Conservation (phyloP, 2,113 vertebrate genomes). For the Nothocercus julius region DNA sequence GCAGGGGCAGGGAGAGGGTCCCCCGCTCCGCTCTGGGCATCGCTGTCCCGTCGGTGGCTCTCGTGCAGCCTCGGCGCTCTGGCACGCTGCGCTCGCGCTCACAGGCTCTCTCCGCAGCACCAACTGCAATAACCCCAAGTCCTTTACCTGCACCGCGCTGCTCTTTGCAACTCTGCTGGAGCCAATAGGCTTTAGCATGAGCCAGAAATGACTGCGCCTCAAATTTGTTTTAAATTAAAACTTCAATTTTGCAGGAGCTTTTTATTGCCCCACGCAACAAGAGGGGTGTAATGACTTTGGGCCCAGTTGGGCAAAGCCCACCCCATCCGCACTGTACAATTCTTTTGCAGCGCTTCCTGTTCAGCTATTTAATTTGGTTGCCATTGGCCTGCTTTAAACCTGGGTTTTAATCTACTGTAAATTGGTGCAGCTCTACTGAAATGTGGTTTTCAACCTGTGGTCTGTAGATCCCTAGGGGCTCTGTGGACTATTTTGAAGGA, state of each 20-base stretch:
- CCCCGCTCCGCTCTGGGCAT: background rate
- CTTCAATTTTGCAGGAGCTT: slow-evolving; percentile 14
- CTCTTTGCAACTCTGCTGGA: background rate
- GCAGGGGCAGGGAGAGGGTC: background rate
- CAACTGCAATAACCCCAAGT: background rate
- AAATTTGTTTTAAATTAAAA: slow-evolving; percentile 56
- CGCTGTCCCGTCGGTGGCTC: background rate
- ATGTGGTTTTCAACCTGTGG: background rate
- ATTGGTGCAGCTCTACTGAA: slow-evolving; percentile 4
- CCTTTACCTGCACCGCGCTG: background rate
- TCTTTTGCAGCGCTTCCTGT: background rate
- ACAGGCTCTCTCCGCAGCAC: background rate
- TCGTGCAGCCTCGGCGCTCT: background rate
- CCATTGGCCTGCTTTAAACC: slow-evolving; percentile 21
- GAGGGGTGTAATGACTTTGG: background rate
- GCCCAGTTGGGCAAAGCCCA: background rate
- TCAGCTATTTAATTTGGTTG: slow-evolving; percentile 30
- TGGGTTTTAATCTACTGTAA: background rate
- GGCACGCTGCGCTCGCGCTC: background rate
- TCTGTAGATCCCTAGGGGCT: background rate
- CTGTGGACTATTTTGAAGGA: background rate
- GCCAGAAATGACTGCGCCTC: background rate
- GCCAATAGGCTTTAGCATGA: background rate
- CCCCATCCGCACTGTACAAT: accelerated
- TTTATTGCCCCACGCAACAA: slow-evolving; percentile 34